Evolutionary conservation across 1,140 invertebrate species (phyloP).

Genomic region (Plodia interpunctella): DNA sequence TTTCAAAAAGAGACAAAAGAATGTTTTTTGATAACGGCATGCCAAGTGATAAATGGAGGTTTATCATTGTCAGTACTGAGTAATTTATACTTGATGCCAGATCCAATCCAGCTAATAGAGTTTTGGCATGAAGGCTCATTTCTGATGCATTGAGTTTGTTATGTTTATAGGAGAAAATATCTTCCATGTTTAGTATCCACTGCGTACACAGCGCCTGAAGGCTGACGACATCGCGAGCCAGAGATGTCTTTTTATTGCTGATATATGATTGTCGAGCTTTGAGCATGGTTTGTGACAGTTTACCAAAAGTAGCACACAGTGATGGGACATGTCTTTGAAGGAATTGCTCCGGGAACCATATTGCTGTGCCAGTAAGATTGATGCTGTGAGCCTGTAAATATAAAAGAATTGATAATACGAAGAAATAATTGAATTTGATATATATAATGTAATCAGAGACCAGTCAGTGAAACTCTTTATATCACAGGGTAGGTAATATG

Average conservation of each 20-base stretch:
- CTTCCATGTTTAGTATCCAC: constrained; percentile 82
- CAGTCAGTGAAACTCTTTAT: no score
- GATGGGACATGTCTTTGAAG: constrained; percentile 80
- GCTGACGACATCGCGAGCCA: constrained; percentile 78
- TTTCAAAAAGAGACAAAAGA: constrained; percentile 85
- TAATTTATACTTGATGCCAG: constrained; percentile 80
- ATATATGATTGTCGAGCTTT: constrained; percentile 79
- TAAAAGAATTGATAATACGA: not conserved
- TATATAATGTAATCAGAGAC: no score
- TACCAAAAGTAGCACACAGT: constrained; percentile 78
- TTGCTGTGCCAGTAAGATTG: constrained; percentile 83
- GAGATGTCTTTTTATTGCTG: constrained; percentile 75
- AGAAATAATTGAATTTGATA: no score
- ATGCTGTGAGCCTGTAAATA: constrained; percentile 82
- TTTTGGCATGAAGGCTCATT: constrained; percentile 79
- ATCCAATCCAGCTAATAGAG: constrained; percentile 83
- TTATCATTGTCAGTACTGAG: constrained; percentile 83
- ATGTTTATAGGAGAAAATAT: constrained; percentile 70
- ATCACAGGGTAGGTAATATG: no score
- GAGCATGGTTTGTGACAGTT: constrained; percentile 76
- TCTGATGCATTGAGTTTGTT: constrained; percentile 79
- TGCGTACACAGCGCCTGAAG: constrained; percentile 50
- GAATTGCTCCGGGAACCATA: constrained; percentile 90
- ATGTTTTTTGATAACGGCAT: constrained; percentile 88
- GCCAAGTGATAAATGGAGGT: constrained; percentile 86